Conservation (phyloP, 2,888 invertebrate genomes). For the Tachystola acroxantha region DNA sequence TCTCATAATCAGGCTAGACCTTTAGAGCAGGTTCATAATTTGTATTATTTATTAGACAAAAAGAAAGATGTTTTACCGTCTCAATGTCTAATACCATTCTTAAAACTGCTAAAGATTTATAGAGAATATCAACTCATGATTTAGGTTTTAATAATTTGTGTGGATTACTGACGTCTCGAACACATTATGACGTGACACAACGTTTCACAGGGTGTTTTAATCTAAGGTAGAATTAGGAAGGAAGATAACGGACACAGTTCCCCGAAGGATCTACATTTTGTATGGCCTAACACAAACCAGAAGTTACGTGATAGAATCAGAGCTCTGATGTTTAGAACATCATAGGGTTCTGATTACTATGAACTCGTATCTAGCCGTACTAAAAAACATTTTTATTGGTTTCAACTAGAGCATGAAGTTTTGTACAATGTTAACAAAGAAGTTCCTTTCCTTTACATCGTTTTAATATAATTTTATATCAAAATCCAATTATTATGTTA, state of each 20-base stretch:
- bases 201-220: constrained; percentile 72
- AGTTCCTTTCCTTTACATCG: background rate
- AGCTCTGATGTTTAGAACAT: too few species aligned
- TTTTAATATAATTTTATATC: too few species aligned
- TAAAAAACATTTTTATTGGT: background rate
- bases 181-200: constrained; percentile 36
- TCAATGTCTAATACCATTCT: background rate
- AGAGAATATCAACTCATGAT: background rate
- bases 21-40: too few species aligned
- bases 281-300: background rate
- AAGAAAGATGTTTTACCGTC: constrained; percentile 4
- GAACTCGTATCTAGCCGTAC: background rate
- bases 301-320: too few species aligned
- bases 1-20: constrained; percentile 50
- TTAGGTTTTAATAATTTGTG: constrained; percentile 11
- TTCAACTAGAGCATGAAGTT: background rate
- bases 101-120: constrained; percentile 1
- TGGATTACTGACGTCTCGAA: constrained; percentile 28
- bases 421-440: background rate
- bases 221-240: constrained; percentile 70
- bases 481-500: background rate
- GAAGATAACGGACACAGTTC: constrained; percentile 32
- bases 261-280: constrained; percentile 1
- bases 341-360: too few species aligned
- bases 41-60: constrained; percentile 34